phyloP scores from a whole-genome alignment of 2,888 invertebrate genomes.

The Rotaria socialis region DNA sequence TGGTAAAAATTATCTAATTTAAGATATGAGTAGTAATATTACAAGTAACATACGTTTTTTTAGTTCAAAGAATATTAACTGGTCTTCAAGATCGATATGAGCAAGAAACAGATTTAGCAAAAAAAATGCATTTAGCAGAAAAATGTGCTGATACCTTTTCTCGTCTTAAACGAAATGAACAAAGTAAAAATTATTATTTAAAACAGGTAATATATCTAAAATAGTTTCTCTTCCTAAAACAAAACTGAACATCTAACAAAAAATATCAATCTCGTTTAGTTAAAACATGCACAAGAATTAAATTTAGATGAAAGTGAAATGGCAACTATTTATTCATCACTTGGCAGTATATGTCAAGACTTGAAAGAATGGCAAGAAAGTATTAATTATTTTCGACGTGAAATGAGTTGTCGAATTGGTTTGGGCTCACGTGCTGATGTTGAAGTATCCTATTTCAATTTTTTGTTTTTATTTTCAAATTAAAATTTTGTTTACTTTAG shows the following conservation, averaged over 20 bases:
- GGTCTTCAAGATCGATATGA: conserved; percentile 19
- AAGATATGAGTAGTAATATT: neutral
- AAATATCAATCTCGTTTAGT: neutral
- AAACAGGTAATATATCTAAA: neutral
- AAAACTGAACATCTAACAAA: neutral
- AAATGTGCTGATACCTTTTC: conserved; percentile 15
- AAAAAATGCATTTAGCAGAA: conserved; percentile 22
- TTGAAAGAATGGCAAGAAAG: conserved; percentile 19
- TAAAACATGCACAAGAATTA: conserved; percentile 33
- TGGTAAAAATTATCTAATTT: neutral
- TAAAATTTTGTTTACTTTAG: neutral
- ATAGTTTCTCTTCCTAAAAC: too few species aligned
- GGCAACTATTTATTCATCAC: conserved; percentile 10
- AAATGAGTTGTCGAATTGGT: conserved; percentile 23
- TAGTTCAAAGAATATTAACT: conserved; percentile 25
- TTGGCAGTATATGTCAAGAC: neutral
- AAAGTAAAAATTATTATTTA: neutral
- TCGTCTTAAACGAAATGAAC: conserved; percentile 6
- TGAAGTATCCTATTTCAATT: neutral
- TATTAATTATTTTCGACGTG: conserved; percentile 33
- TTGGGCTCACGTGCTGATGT: conserved; percentile 9
- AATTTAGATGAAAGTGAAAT: conserved; percentile 16
- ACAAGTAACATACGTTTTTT: neutral
- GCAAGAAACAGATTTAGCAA: neutral
- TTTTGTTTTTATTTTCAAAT: neutral